Evolutionary conservation across 2,888 invertebrate species (phyloP).

Genomic region (Leucania comma): DNA sequence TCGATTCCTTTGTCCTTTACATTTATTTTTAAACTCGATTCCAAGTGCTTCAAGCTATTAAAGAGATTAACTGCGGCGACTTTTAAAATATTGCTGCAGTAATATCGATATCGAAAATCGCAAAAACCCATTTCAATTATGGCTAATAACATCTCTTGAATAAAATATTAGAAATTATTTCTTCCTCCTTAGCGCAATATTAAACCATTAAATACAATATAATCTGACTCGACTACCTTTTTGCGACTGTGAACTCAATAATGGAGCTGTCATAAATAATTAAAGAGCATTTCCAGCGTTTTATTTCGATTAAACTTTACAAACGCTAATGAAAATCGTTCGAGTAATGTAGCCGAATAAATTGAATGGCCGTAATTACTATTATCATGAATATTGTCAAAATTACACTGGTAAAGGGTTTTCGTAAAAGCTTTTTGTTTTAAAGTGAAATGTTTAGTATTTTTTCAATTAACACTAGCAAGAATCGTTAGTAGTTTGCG

Average conservation of each 20-base stretch:
- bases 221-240: conserved; percentile 44
- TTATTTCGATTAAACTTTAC: conserved; percentile 57
- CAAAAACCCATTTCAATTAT: conserved; percentile 20
- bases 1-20: conserved; percentile 77
- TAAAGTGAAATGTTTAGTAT: conserved; percentile 5
- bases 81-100: conserved; percentile 60
- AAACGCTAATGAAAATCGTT: conserved; percentile 59
- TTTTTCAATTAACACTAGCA: conserved; percentile 28
- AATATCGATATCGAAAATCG: conserved; percentile 40
- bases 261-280: conserved; percentile 62
- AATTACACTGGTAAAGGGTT: conserved; percentile 37
- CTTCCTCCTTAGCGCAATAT: conserved; percentile 19
- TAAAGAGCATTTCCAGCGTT: conserved; percentile 48
- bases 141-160: conserved; percentile 10
- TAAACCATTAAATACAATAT: conserved; percentile 34
- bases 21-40: conserved; percentile 82
- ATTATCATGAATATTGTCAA: conserved; percentile 39
- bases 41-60: conserved; percentile 76
- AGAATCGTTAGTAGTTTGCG: conserved; percentile 6
- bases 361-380: conserved; percentile 60
- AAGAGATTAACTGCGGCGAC: conserved; percentile 75
- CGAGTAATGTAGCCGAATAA: conserved; percentile 41
- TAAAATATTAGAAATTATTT: conserved; percentile 35
- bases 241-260: conserved; percentile 48
- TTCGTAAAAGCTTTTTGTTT: conserved; percentile 36